phyloP scores from a whole-genome alignment of 2,113 vertebrate genomes.

The Probosciger aterrimus region DNA sequence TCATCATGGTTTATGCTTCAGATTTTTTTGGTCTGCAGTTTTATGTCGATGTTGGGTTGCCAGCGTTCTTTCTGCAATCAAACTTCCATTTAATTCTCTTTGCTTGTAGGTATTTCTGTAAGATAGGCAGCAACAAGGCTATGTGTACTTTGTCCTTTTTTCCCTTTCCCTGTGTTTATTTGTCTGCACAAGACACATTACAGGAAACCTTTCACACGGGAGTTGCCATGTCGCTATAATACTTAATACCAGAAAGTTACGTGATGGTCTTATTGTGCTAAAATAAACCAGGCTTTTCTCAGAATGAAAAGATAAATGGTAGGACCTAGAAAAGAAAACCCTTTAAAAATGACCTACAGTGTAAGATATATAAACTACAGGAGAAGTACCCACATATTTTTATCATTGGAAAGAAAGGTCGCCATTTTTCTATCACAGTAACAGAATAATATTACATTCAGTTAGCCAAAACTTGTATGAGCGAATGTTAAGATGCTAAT shows the following conservation, averaged over 20 bases:
- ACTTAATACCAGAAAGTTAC: slow-evolving; percentile 76
- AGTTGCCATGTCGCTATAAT: slow-evolving; percentile 60
- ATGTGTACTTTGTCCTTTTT: slow-evolving; percentile 33
- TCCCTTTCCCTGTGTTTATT: neutral
- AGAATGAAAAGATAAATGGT: slow-evolving; percentile 70
- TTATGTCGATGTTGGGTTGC: neutral
- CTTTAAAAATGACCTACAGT: slow-evolving; percentile 65
- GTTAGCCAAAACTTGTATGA: slow-evolving; percentile 71
- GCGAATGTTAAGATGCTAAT: slow-evolving; percentile 55
- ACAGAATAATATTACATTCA: slow-evolving; percentile 68
- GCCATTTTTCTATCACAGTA: slow-evolving; percentile 63
- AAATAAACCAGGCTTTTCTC: slow-evolving; percentile 68
- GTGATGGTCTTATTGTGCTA: slow-evolving; percentile 75
- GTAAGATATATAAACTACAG: slow-evolving; percentile 65
- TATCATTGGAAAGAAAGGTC: slow-evolving; percentile 64
- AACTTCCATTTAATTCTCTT: slow-evolving; percentile 47
- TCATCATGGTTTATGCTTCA: neutral
- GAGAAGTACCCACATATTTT: slow-evolving; percentile 67
- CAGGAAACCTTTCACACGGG: slow-evolving; percentile 71
- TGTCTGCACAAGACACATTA: slow-evolving; percentile 49
- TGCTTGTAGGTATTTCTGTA: slow-evolving; percentile 16
- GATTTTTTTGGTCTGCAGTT: neutral
- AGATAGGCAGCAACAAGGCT: slow-evolving; percentile 27
- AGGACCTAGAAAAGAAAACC: slow-evolving; percentile 46
- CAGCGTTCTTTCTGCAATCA: neutral